Conservation (phyloP, 2,797 vertebrate species). For the Streptopelia turtur region DNA sequence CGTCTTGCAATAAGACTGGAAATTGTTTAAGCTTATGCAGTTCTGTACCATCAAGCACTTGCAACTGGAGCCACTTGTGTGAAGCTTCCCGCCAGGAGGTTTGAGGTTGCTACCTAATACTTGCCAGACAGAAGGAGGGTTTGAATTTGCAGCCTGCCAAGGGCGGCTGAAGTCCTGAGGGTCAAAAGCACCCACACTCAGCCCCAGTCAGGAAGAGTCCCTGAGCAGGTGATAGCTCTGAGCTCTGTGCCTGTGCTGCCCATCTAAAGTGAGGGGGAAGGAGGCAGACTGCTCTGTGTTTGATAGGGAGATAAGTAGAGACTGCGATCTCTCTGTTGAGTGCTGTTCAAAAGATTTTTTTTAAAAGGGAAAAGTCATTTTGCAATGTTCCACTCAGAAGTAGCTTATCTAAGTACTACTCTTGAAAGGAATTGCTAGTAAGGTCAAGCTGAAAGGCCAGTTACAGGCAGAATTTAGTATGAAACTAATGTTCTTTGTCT, state of each 20-base stretch:
- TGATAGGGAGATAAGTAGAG: not conserved
- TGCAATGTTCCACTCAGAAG: not conserved
- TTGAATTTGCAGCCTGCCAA: not conserved
- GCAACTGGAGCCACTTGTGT: not conserved
- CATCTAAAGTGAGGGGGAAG: not conserved
- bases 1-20: slow-evolving; percentile 19
- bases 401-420: not conserved
- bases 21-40: not conserved
- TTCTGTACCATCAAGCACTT: not conserved
- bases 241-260: not conserved
- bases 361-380: not conserved
- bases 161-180: not conserved
- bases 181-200: not conserved
- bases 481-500: not conserved
- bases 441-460: not conserved
- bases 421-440: not conserved
- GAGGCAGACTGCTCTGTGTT: not conserved
- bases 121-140: slow-evolving; percentile 7
- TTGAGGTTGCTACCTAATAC: not conserved
- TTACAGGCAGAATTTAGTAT: not conserved
- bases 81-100: not conserved
- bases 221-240: rapidly evolving
- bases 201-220: not conserved
- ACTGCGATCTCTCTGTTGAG: not conserved
- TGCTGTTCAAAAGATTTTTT: not conserved